These are phyloP conservation scores for Oceanodroma leucorhoa DNA, from an alignment of 2,797 vertebrate species.

Conservation along the genomic window DNA sequence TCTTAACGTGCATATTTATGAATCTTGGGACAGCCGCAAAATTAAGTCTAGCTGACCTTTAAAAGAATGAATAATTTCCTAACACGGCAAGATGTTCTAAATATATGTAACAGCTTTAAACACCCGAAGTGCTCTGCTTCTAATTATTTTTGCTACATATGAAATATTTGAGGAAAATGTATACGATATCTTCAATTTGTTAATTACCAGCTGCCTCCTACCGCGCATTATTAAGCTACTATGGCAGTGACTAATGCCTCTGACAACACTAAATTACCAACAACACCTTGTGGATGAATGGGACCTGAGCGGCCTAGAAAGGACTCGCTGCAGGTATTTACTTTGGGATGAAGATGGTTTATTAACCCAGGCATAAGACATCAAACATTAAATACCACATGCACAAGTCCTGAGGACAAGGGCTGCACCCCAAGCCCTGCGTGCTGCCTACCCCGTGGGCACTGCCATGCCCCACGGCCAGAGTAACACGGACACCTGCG, in stretches of 20 bases:
- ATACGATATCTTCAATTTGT: conserved; percentile 21
- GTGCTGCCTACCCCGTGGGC: background rate
- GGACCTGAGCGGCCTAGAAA: conserved; percentile 55
- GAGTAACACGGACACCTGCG: background rate
- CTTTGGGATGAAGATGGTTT: conserved; percentile 8
- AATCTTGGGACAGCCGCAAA: background rate
- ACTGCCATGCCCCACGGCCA: rapidly evolving
- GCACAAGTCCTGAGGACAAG: background rate
- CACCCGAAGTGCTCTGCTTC: background rate
- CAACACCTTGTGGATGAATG: conserved; percentile 62
- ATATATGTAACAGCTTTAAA: background rate
- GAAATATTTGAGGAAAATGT: conserved; percentile 22
- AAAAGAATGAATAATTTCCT: conserved; percentile 1
- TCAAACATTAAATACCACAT: background rate
- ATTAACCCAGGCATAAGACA: background rate
- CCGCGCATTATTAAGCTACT: background rate
- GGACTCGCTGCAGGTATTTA: conserved; percentile 15
- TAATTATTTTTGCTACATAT: conserved; percentile 13
- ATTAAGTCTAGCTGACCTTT: background rate
- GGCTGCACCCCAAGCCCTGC: background rate
- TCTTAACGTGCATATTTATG: background rate
- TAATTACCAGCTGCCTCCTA: conserved; percentile 54
- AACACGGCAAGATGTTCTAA: background rate
- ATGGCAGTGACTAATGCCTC: conserved; percentile 47
- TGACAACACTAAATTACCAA: conserved; percentile 37